Evolutionary conservation across 2,797 vertebrate genomes (phyloP).

Genomic region (Anas acuta): DNA sequence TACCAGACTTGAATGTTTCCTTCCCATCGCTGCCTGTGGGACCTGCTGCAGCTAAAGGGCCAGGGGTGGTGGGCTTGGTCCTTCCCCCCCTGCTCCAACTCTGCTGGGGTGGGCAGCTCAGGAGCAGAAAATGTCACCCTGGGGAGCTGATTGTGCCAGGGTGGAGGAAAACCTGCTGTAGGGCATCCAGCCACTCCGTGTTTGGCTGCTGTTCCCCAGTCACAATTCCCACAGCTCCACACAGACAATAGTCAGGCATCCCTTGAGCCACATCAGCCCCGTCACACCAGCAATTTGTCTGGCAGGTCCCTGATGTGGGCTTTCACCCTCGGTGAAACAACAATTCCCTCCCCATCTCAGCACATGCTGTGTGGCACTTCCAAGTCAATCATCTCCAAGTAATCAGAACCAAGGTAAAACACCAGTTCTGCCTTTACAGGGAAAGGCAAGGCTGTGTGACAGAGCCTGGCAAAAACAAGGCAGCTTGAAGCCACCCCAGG

Average conservation of each 20-base stretch:
- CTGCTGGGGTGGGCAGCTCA: background rate
- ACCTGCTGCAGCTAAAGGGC: background rate
- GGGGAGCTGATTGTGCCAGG: background rate
- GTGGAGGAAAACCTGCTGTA: background rate
- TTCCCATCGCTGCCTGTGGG: rapidly evolving
- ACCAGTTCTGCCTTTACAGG: background rate
- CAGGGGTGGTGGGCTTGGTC: background rate
- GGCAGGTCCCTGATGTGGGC: too few relatives aligned
- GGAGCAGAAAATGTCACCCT: background rate
- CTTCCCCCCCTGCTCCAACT: background rate
- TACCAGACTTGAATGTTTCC: background rate
- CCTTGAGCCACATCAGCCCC: background rate
- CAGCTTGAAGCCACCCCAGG: background rate
- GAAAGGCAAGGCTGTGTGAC: background rate
- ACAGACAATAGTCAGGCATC: rapidly evolving
- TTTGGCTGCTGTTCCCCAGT: background rate
- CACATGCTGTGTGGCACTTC: rapidly evolving
- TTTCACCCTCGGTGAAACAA: background rate
- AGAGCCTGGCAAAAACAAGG: background rate
- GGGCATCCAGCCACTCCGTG: rapidly evolving
- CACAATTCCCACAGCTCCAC: background rate
- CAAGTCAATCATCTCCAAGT: background rate
- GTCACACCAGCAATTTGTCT: background rate
- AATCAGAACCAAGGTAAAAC: background rate
- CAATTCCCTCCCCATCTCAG: background rate